These are phyloP conservation scores for Prunella fulvescens DNA, from an alignment of 2,113 vertebrate species.

Conservation along the genomic window DNA sequence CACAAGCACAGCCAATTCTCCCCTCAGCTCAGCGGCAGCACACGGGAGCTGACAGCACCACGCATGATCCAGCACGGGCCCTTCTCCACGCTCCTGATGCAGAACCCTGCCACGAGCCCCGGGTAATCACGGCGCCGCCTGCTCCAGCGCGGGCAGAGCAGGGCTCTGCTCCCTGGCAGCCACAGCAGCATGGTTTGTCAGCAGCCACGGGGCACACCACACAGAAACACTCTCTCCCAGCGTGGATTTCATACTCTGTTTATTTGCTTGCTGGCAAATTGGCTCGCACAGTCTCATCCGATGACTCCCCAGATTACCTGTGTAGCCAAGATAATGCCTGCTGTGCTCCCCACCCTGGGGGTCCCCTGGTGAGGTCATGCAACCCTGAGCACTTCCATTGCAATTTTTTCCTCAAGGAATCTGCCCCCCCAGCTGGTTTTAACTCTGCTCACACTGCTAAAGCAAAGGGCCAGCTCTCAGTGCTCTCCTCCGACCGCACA, in stretches of 20 bases:
- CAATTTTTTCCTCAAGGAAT: too few species aligned
- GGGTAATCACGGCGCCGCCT: slow-evolving; percentile 33
- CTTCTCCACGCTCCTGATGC: slow-evolving; percentile 43
- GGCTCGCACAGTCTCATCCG: neutral
- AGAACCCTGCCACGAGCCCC: slow-evolving; percentile 22
- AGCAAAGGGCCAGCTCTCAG: too few species aligned
- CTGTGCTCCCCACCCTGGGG: accelerated
- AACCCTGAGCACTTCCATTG: neutral
- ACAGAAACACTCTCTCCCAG: neutral
- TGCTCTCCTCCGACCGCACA: accelerated
- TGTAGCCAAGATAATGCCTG: neutral
- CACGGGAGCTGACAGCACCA: slow-evolving; percentile 47
- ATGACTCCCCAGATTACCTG: neutral
- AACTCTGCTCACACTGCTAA: neutral
- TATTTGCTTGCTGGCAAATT: neutral
- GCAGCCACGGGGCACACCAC: accelerated
- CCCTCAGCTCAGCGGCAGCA: slow-evolving; percentile 9
- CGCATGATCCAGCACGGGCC: slow-evolving; percentile 64
- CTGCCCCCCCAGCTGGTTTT: neutral
- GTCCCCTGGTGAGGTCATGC: neutral
- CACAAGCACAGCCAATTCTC: slow-evolving; percentile 70
- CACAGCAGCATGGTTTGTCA: too few species aligned
- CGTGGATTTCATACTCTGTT: accelerated
- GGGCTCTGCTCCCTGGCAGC: neutral
- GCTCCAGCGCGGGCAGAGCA: neutral